A percentile compares a stretch with the other conserved stretches of the same genome.
phyloP scores from a whole-genome alignment of 2,113 vertebrate species.

The Dasyornis broadbenti region DNA sequence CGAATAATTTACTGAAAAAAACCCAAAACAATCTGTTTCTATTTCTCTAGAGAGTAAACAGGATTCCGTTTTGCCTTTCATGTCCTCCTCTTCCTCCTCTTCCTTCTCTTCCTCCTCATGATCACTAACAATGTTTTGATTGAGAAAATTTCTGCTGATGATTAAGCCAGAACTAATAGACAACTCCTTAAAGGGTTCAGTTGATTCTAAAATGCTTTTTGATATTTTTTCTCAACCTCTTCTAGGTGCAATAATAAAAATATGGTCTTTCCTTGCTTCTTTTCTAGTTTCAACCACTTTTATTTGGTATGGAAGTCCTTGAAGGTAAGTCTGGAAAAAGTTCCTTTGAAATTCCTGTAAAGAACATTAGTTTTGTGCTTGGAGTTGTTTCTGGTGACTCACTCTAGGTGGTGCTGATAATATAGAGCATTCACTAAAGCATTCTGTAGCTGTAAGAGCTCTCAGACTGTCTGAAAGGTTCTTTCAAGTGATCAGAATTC shows the following conservation, averaged over 20 bases:
- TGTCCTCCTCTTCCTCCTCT: not conserved
- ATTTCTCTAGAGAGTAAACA: not conserved
- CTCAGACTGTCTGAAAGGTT: not conserved
- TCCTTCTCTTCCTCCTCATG: not conserved
- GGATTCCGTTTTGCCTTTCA: not conserved
- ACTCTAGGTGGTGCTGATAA: conserved; percentile 58
- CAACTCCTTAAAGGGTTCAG: not conserved
- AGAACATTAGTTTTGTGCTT: not conserved
- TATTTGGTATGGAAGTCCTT: not conserved
- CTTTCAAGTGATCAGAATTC: not conserved
- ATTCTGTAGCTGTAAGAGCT: not conserved
- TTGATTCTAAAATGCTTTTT: not conserved
- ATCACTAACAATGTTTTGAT: not conserved
- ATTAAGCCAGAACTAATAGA: not conserved
- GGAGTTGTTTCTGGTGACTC: not conserved
- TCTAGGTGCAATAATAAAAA: not conserved
- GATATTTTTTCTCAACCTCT: not conserved
- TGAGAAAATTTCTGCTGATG: not conserved
- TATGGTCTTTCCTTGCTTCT: not conserved
- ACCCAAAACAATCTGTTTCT: not conserved
- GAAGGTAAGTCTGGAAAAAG: not conserved
- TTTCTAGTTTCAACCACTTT: not conserved
- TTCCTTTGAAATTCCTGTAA: not conserved
- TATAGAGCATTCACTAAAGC: not conserved
- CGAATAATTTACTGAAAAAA: not conserved